Evolutionary conservation across 2,797 vertebrate genomes (phyloP).

Genomic region (Garrulus glandarius): DNA sequence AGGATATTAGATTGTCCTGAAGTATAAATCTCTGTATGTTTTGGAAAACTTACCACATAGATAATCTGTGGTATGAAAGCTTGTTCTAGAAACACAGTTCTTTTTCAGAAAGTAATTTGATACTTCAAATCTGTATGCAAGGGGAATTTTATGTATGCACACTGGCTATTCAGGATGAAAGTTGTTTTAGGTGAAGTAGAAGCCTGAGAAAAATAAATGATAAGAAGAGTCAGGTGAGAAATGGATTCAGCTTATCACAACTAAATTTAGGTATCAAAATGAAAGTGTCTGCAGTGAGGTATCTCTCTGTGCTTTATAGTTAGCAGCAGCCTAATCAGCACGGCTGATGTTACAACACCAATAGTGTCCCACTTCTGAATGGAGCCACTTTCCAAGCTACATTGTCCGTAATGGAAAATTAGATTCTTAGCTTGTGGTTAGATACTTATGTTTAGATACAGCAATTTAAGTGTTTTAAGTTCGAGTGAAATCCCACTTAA

Average conservation of each 20-base stretch:
- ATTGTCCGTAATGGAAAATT: background rate
- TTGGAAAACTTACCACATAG: background rate
- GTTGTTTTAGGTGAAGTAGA: background rate
- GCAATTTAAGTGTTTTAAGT: background rate
- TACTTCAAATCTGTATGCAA: background rate
- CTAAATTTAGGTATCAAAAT: background rate
- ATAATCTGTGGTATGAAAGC: background rate
- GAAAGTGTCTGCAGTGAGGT: background rate
- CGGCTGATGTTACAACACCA: background rate
- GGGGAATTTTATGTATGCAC: background rate
- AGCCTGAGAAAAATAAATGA: background rate
- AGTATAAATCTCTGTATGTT: background rate
- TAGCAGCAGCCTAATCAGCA: background rate
- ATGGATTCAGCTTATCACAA: background rate
- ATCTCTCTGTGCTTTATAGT: background rate
- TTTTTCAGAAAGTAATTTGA: background rate
- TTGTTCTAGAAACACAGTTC: background rate
- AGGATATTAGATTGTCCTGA: background rate
- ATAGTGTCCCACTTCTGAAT: background rate
- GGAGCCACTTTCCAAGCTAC: background rate
- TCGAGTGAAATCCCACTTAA: background rate
- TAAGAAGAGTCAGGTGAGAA: background rate
- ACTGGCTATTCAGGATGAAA: background rate
- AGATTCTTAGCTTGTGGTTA: background rate
- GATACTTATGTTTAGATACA: background rate